These are phyloP conservation scores for Phainopepla nitens DNA, from an alignment of 2,113 vertebrate species.

Conservation along the genomic window DNA sequence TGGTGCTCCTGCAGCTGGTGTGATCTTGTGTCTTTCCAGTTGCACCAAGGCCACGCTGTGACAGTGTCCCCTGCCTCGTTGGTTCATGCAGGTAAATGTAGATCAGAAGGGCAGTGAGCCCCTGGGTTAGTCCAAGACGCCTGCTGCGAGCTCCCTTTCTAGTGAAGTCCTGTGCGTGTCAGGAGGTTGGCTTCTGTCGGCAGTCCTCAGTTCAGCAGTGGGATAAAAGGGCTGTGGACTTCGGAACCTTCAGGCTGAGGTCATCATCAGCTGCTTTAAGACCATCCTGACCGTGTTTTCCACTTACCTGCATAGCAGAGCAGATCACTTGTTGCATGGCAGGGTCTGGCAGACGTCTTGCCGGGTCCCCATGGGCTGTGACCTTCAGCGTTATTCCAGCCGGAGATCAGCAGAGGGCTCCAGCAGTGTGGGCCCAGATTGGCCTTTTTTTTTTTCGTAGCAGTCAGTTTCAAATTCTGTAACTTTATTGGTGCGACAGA, in stretches of 20 bases:
- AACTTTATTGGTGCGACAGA: not conserved
- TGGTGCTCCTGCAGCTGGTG: not conserved
- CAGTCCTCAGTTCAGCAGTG: not conserved
- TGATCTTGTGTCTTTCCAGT: not conserved
- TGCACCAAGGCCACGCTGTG: not conserved
- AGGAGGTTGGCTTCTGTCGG: not conserved
- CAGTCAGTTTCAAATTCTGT: not conserved
- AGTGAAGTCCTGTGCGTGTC: accelerated
- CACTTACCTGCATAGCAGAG: not conserved
- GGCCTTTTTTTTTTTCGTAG: not conserved
- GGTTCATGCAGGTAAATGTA: not conserved
- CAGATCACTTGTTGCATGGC: not conserved
- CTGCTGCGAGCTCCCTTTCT: not conserved
- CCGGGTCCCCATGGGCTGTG: not conserved
- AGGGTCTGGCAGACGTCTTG: not conserved
- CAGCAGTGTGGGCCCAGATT: conserved; percentile 1
- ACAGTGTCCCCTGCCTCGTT: accelerated
- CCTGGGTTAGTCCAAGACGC: not conserved
- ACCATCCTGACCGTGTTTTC: not conserved
- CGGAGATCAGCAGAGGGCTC: conserved; percentile 64
- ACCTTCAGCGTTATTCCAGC: conserved; percentile 48
- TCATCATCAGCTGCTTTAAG: not conserved
- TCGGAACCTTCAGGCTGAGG: not conserved
- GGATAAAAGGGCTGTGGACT: not conserved
- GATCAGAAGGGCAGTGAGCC: not conserved